Evolutionary conservation across 2,888 invertebrate genomes (phyloP).

Genomic region (Patella caerulea): DNA sequence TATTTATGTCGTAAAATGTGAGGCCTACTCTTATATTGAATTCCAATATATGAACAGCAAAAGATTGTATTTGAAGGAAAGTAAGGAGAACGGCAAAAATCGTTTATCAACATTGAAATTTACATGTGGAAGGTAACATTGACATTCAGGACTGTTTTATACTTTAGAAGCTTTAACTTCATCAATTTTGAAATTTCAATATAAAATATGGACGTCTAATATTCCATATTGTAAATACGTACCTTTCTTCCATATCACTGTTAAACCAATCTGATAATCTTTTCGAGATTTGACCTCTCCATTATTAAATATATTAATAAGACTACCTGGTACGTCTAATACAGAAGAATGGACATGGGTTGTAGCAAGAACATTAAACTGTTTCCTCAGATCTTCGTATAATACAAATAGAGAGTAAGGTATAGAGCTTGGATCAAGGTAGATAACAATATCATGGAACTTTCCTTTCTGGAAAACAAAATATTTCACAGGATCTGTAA

Average conservation of each 20-base stretch:
- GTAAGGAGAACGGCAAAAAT: too few relatives aligned
- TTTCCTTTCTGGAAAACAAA: conserved; percentile 38
- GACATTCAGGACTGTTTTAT: too few relatives aligned
- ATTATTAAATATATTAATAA: conserved; percentile 40
- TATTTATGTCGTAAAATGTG: too few relatives aligned
- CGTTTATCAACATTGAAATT: too few relatives aligned
- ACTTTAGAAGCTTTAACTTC: too few relatives aligned
- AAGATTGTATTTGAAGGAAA: too few relatives aligned
- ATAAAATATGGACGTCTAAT: too few relatives aligned
- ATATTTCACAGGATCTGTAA: too few relatives aligned
- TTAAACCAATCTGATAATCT: conserved; percentile 75
- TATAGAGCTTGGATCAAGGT: conserved; percentile 77
- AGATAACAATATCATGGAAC: conserved; percentile 78
- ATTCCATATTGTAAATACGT: background rate
- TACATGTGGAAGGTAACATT: too few relatives aligned
- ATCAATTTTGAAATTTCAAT: too few relatives aligned
- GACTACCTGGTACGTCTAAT: conserved; percentile 61
- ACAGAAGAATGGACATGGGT: conserved; percentile 80
- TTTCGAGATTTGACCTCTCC: conserved; percentile 45
- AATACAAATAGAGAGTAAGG: conserved; percentile 80
- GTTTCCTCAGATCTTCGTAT: conserved; percentile 75
- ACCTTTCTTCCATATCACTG: conserved; percentile 83
- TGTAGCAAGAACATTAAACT: conserved; percentile 74
- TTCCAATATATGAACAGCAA: too few relatives aligned
- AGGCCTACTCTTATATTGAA: too few relatives aligned